Base-by-base conservation (phyloP, 64 coral and sea anemone species). In the Catalaphyllia jardinei region DNA sequence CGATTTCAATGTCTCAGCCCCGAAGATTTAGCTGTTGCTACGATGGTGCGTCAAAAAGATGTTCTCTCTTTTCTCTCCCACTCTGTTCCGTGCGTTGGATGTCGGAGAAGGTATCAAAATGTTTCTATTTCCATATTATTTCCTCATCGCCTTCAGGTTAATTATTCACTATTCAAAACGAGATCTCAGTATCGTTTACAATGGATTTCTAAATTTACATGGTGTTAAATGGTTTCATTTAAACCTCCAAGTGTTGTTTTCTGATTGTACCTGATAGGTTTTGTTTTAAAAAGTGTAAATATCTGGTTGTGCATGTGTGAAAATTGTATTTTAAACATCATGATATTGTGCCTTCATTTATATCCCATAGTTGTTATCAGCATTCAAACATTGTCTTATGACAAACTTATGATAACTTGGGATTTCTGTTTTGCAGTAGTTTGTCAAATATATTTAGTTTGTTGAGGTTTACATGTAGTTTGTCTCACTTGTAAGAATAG, bases 41-140 rank as follows among this genome's bases (percentile, higher is more conserved):
- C 93, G 27, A 96, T 76, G 81, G 94, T 96, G 28, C 76, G 91
- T 33, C 87, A 96, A 60, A 96, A 96, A 75, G 91, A 96, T 62
- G 88, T 96, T 16, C 79, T 96, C 61, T 86, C 91, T 0, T 71
- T 96, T 10, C 82, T 96, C n/a, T 93, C 94, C 8, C 94, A 93
- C 52, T 85, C 95, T 72, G 91, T 96, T 10, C 95, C 95, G 14
- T 96, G 95, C 30, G 83, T 96, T 0, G 95, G 95, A 14, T 96
- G 95, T 82, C 88, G 95, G 11, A 86, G 95, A 79, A 96, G 95
- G 95, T 93, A 73, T 91, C 39, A 7, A 38, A 57, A 59, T 91
- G 73, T 49, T 89, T 79, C 54, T 90, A 73, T 80, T 90, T 75
- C 65, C 64, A 83, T 77, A 33, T 63, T 83, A 83, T 73, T 79